Evolutionary conservation across 2,888 invertebrate species (phyloP).

Genomic region (Physocephala rufipes): DNA sequence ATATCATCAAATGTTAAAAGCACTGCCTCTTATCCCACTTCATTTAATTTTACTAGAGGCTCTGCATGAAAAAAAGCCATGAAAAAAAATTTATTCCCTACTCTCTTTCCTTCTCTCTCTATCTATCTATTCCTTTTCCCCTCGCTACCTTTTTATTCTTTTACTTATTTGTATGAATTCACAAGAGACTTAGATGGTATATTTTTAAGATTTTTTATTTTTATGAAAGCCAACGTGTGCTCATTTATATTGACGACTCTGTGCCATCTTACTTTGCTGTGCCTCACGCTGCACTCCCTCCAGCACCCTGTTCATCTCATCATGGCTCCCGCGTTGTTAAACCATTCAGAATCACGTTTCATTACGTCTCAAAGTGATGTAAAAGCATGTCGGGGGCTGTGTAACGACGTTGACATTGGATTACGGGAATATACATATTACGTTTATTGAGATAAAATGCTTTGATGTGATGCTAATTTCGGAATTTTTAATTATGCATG

Average conservation of each 20-base stretch:
- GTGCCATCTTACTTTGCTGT: neutral
- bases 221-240: neutral
- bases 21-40: neutral
- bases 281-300: too few species aligned
- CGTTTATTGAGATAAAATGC: too few species aligned
- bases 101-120: too few species aligned
- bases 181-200: too few species aligned
- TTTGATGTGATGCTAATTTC: too few species aligned
- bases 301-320: too few species aligned
- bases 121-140: too few species aligned
- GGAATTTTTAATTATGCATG: too few species aligned
- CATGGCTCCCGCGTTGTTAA: too few species aligned
- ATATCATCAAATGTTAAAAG: too few species aligned
- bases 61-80: neutral
- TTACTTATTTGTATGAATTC: neutral
- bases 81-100: too few species aligned
- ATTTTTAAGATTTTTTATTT: neutral
- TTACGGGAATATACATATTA: too few species aligned
- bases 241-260: neutral
- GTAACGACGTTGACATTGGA: slow-evolving; percentile 29
- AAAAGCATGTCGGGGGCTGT: slow-evolving; percentile 19
- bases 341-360: slow-evolving; percentile 26
- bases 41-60: slow-evolving; percentile 6
- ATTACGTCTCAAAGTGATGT: neutral
- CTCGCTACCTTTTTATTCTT: neutral